Evolutionary conservation across 2,113 vertebrate species (phyloP).

Genomic region (Pachycephala philippinensis): DNA sequence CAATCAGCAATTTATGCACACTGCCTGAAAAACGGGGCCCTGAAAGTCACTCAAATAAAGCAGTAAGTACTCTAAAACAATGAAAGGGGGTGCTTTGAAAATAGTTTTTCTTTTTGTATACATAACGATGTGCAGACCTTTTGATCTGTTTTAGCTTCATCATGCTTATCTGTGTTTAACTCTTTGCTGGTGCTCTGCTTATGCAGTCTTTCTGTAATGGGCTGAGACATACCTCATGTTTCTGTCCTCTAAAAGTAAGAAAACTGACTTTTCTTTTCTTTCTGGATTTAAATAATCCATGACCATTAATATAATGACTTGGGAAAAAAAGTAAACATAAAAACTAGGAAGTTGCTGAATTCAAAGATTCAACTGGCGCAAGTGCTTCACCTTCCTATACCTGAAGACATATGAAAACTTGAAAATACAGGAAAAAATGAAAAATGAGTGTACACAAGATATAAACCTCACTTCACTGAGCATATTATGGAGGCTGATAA

Average conservation of each 20-base stretch:
- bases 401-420: not conserved
- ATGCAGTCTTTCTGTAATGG: not conserved
- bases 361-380: not conserved
- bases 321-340: not conserved
- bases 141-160: not conserved
- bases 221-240: not conserved
- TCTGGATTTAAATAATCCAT: not conserved
- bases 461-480: not conserved
- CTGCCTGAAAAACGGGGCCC: not conserved
- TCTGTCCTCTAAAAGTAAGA: not conserved
- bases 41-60: not conserved
- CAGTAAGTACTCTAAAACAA: not conserved
- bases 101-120: not conserved
- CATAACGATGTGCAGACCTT: not conserved
- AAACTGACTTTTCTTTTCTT: not conserved
- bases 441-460: not conserved
- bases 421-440: not conserved
- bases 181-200: not conserved
- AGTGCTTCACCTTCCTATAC: not conserved
- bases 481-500: not conserved
- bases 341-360: not conserved
- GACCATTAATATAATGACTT: not conserved
- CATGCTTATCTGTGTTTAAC: not conserved
- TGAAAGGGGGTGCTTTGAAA: not conserved
- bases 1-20: rapidly evolving